phyloP scores from a whole-genome alignment of 2,888 invertebrate species.

The Melangyna quadrimaculata region DNA sequence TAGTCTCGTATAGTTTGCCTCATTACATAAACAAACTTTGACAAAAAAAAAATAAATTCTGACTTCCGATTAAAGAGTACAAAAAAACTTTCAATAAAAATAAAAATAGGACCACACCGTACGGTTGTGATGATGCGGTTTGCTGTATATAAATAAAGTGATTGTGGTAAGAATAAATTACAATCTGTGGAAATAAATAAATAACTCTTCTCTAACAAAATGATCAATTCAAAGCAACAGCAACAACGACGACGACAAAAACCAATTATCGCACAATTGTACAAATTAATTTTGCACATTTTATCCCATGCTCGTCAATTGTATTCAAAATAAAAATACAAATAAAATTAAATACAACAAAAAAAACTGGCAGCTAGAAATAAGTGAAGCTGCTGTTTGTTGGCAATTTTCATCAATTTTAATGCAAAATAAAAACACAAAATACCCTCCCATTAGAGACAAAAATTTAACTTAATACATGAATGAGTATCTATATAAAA shows the following conservation, averaged over 20 bases:
- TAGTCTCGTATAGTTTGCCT: not conserved
- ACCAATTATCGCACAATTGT: slow-evolving; percentile 49
- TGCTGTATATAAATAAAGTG: not conserved
- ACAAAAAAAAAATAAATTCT: not conserved
- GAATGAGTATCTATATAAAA: not conserved
- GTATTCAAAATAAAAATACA: not conserved
- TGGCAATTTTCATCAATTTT: slow-evolving; percentile 28
- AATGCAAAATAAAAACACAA: not conserved
- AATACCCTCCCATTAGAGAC: not conserved
- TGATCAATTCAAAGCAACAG: slow-evolving; percentile 17
- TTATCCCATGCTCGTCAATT: slow-evolving; percentile 41
- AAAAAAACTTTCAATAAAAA: not conserved
- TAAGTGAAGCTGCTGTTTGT: not conserved
- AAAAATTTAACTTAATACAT: not conserved
- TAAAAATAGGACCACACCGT: not conserved
- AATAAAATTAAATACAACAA: not conserved
- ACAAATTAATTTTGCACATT: slow-evolving; percentile 41
- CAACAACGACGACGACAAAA: slow-evolving; percentile 19
- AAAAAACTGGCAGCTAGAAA: slow-evolving; percentile 10
- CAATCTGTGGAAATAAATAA: slow-evolving; percentile 28
- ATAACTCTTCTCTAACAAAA: slow-evolving; percentile 6
- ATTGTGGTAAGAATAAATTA: slow-evolving; percentile 17
- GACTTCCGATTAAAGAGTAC: not conserved
- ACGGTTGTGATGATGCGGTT: not conserved
- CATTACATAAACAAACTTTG: not conserved